Evolutionary conservation across 2,888 invertebrate species (phyloP).

Genomic region (Ditylenchus weischeri): DNA sequence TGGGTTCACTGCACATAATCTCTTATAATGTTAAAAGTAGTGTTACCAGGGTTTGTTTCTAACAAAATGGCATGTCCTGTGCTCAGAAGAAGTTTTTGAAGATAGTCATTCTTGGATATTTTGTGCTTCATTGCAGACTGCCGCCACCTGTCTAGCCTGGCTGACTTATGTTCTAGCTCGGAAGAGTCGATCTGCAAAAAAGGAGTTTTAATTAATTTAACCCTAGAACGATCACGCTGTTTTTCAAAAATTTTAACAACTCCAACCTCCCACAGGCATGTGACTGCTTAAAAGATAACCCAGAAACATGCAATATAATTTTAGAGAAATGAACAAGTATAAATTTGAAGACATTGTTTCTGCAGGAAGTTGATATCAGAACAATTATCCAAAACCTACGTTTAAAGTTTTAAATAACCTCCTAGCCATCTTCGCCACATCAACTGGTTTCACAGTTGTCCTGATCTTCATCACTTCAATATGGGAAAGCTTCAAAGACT

Average conservation of each 20-base stretch:
- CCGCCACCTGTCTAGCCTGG: constrained; percentile 52
- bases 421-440: constrained; percentile 45
- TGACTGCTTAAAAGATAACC: no score
- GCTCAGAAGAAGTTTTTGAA: constrained; percentile 53
- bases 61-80: constrained; percentile 55
- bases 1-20: no score
- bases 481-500: constrained; percentile 47
- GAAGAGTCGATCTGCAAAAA: constrained; percentile 27
- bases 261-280: no score
- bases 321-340: no score
- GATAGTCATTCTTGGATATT: constrained; percentile 47
- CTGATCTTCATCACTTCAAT: constrained; percentile 50
- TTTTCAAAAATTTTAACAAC: no score
- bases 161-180: constrained; percentile 40
- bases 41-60: constrained; percentile 35
- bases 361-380: no score
- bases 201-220: no score
- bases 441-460: constrained; percentile 51
- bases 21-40: no score
- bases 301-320: no score
- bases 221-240: no score
- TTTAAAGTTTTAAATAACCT: constrained; percentile 39
- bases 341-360: no score
- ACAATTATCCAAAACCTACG: constrained; percentile 23
- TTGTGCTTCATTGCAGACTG: constrained; percentile 58